phyloP scores from a whole-genome alignment of 2,113 vertebrate species.

The Boleophthalmus pectinirostris region DNA sequence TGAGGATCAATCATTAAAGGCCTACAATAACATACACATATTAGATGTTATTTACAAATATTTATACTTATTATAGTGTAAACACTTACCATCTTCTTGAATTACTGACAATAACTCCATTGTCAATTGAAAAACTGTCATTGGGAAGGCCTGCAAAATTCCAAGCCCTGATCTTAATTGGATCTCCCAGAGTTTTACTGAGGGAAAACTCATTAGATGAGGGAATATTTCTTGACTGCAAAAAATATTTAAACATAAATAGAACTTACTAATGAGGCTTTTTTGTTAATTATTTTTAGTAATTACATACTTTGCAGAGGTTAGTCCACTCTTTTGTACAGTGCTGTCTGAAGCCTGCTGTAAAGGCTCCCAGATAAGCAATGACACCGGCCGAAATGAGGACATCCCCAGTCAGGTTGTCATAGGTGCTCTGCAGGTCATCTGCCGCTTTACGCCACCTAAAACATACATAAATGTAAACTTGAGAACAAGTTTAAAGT shows the following conservation, averaged over 20 bases:
- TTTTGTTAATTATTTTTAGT: background rate
- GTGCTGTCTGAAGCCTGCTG: constrained; percentile 87
- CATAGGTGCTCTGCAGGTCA: constrained; percentile 87
- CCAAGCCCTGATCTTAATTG: constrained; percentile 93
- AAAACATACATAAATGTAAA: constrained; percentile 10
- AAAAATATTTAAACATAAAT: too few species aligned
- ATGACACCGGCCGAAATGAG: constrained; percentile 95
- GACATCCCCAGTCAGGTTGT: constrained; percentile 94
- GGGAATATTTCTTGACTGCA: constrained; percentile 88
- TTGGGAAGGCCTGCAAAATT: constrained; percentile 95
- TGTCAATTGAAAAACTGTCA: constrained; percentile 92
- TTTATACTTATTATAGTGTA: background rate
- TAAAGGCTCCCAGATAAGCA: constrained; percentile 94
- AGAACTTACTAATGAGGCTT: too few species aligned
- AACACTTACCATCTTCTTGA: constrained; percentile 89
- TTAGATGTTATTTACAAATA: background rate
- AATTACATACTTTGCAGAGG: constrained; percentile 91
- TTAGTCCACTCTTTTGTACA: constrained; percentile 87
- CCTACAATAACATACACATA: constrained; percentile 73
- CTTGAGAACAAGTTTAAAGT: background rate
- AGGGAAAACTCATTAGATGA: constrained; percentile 91
- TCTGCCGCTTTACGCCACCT: constrained; percentile 93
- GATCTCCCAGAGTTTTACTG: constrained; percentile 92
- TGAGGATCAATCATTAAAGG: constrained; percentile 98
- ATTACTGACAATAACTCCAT: constrained; percentile 93